Conservation (phyloP, 64 coral and sea anemone genomes). For the Stylophora pistillata region DNA sequence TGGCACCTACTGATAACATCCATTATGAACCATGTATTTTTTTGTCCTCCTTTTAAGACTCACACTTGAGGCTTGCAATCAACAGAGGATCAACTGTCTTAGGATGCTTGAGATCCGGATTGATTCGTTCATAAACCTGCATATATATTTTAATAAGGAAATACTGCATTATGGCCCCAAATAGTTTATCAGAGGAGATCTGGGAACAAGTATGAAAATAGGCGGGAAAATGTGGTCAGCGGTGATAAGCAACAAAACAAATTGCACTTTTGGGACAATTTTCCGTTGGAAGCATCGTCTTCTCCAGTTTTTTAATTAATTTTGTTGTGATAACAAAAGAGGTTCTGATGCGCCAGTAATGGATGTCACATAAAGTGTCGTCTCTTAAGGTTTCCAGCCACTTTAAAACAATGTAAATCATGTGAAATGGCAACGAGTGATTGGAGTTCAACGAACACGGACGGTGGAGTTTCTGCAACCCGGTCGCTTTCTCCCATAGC, state of each 20-base stretch:
- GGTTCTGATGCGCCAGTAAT: neutral
- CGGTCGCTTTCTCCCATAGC: conserved; percentile 69
- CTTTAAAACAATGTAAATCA: neutral
- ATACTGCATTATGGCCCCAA: too few relatives aligned
- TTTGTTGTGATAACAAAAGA: conserved; percentile 8
- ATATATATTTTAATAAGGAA: too few relatives aligned
- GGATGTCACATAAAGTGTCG: conserved; percentile 31
- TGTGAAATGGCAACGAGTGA: conserved; percentile 51
- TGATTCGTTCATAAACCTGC: too few relatives aligned
- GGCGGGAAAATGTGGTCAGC: conserved; percentile 48
- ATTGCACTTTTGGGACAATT: neutral
- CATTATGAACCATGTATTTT: too few relatives aligned
- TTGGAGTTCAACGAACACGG: conserved; percentile 43
- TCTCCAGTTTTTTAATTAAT: neutral
- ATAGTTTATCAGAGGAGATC: neutral
- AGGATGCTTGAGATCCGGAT: too few relatives aligned
- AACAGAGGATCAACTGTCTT: too few relatives aligned
- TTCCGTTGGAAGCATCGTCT: neutral
- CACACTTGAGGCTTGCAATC: too few relatives aligned
- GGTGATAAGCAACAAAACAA: conserved; percentile 23
- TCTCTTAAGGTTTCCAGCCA: neutral
- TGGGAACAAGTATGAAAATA: neutral
- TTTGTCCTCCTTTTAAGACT: too few relatives aligned
- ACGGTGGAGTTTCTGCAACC: conserved; percentile 17
- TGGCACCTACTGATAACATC: too few relatives aligned